phyloP scores from a whole-genome alignment of 2,888 invertebrate genomes.

The Archips crataeganus region DNA sequence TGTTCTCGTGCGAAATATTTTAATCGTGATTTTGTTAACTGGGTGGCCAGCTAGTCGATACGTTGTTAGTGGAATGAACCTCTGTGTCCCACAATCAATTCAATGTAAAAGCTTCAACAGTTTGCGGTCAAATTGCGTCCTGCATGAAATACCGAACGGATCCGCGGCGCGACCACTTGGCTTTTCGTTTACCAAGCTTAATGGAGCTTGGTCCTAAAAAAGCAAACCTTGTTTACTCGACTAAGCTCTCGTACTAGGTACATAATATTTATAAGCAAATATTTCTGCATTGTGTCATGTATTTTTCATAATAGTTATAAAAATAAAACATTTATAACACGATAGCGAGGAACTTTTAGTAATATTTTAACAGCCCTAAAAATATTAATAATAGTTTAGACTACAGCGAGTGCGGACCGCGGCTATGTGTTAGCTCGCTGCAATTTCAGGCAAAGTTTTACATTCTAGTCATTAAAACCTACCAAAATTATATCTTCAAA shows the following conservation, averaged over 20 bases:
- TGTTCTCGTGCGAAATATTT: not conserved
- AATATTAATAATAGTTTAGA: not conserved
- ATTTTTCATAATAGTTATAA: conserved; percentile 7
- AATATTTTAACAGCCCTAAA: not conserved
- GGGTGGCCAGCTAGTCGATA: not conserved
- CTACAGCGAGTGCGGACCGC: not conserved
- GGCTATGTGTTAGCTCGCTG: not conserved
- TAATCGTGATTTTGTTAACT: not conserved
- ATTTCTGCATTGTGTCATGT: conserved; percentile 40
- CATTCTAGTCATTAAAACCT: not conserved
- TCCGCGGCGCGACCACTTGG: conserved; percentile 49
- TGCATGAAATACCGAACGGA: conserved; percentile 42
- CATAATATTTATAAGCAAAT: conserved; percentile 39
- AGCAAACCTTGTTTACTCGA: conserved; percentile 57
- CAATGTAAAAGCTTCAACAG: not conserved
- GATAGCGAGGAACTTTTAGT: not conserved
- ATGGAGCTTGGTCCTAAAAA: conserved; percentile 64
- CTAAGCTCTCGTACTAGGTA: conserved; percentile 41
- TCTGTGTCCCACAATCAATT: not conserved
- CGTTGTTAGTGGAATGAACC: not conserved
- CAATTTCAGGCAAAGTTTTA: not conserved
- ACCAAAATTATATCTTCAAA: not conserved
- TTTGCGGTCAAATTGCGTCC: conserved; percentile 10
- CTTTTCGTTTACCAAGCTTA: conserved; percentile 57
- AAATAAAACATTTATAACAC: not conserved